Evolutionary conservation across 1,140 invertebrate genomes (phyloP).

Genomic region (Bicyclus anynana): DNA sequence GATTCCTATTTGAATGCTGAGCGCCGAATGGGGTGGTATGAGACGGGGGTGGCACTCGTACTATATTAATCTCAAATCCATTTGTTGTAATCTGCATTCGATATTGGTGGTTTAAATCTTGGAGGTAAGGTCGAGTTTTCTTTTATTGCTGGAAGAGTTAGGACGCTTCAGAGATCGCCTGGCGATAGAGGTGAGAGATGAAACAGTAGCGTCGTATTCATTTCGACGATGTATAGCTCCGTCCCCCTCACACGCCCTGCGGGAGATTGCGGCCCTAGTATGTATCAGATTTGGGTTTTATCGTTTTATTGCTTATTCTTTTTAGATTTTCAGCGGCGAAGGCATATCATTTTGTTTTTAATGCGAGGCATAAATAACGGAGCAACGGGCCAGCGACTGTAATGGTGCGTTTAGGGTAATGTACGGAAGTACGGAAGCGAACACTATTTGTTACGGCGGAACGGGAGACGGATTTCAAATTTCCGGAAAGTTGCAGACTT

Average conservation of each 20-base stretch:
- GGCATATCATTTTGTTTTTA: constrained; percentile 77
- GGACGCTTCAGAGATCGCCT: constrained; percentile 68
- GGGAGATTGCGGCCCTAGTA: constrained; percentile 70
- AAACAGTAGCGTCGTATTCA: constrained; percentile 75
- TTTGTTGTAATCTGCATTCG: constrained; percentile 69
- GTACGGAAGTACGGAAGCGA: constrained; percentile 41
- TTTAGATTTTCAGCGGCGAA: constrained; percentile 76
- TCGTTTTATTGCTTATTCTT: constrained; percentile 78
- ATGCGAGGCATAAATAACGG: constrained; percentile 71
- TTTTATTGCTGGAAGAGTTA: constrained; percentile 62
- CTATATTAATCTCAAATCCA: constrained; percentile 77
- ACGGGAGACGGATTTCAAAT: constrained; percentile 22
- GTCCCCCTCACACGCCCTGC: constrained; percentile 62
- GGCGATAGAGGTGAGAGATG: constrained; percentile 76
- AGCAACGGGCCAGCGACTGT: constrained; percentile 61
- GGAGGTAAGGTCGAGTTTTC: constrained; percentile 58
- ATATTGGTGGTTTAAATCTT: constrained; percentile 46
- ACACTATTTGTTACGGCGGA: constrained; percentile 48
- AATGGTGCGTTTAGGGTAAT: constrained; percentile 66
- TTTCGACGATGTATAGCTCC: constrained; percentile 61
- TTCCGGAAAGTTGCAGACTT: constrained; percentile 14
- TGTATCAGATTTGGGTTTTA: constrained; percentile 77
- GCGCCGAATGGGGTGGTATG: constrained; percentile 68
- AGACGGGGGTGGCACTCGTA: constrained; percentile 69
- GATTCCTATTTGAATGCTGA: constrained; percentile 77